Conservation (phyloP, 1,140 invertebrate genomes). For the Drosophila oshimai region DNA sequence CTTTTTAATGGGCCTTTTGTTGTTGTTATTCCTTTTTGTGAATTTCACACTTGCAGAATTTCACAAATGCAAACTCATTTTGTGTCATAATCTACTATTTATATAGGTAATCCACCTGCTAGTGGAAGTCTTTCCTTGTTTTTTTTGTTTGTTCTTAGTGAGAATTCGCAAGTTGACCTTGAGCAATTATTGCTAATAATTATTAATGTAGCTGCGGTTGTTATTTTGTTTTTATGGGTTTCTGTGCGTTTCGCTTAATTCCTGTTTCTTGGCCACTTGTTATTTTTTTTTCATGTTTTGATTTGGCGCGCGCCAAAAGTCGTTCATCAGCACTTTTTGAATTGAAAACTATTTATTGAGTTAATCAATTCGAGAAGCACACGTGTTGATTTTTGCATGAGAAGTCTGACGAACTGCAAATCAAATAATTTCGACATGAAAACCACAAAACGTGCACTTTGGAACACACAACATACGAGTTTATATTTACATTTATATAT, state of each 20-base stretch:
- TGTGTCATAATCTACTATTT: constrained; percentile 32
- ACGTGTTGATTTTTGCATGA: constrained; percentile 45
- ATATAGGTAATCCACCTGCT: not conserved
- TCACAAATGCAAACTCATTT: constrained; percentile 37
- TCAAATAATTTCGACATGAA: constrained; percentile 28
- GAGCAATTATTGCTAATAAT: constrained; percentile 74
- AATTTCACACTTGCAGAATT: constrained; percentile 57
- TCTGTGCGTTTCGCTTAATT: constrained; percentile 31
- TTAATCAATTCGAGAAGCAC: constrained; percentile 53
- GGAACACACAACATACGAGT: constrained; percentile 9
- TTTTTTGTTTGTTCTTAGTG: constrained; percentile 51
- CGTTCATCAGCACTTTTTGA: constrained; percentile 17
- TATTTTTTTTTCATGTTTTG: constrained; percentile 18
- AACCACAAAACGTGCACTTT: constrained; percentile 40
- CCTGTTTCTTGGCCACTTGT: constrained; percentile 35
- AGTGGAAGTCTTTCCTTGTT: constrained; percentile 14
- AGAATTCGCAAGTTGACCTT: constrained; percentile 62
- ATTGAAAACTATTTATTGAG: constrained; percentile 29
- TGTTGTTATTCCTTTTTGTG: constrained; percentile 7
- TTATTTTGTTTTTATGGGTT: constrained; percentile 25
- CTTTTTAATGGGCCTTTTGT: constrained; percentile 30
- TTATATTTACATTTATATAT: not conserved
- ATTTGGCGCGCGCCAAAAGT: constrained; percentile 40
- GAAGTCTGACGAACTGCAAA: constrained; percentile 8
- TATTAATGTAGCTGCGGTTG: constrained; percentile 41